Evolutionary conservation across 2,888 invertebrate species (phyloP).

Genomic region (Apantesis nais): DNA sequence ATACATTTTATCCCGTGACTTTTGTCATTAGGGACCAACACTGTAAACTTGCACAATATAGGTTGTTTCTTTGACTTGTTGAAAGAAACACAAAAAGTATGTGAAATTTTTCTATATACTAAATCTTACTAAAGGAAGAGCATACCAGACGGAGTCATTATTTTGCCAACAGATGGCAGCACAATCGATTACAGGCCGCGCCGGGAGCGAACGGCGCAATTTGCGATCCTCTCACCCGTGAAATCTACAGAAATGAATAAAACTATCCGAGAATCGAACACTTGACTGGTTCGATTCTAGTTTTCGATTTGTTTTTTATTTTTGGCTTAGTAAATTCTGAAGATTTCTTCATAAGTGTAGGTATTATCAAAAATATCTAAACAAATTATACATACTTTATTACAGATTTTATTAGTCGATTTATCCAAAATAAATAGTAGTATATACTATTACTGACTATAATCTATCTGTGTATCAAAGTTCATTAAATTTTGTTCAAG

Average conservation of each 20-base stretch:
- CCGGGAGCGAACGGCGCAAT: constrained; percentile 76
- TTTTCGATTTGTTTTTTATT: constrained; percentile 45
- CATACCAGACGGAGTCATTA: constrained; percentile 82
- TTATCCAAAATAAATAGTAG: no score
- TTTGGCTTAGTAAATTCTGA: constrained; percentile 22
- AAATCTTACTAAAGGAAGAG: constrained; percentile 64
- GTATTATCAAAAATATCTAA: background rate
- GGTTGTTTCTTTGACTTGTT: background rate
- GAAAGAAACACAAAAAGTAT: constrained; percentile 17
- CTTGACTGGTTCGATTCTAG: constrained; percentile 64
- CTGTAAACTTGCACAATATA: background rate
- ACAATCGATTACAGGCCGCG: constrained; percentile 78
- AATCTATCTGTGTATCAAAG: no score
- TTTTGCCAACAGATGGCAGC: constrained; percentile 84
- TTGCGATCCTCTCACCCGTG: constrained; percentile 77
- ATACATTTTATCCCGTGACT: background rate
- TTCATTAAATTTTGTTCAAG: no score
- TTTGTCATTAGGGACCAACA: background rate
- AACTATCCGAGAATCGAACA: constrained; percentile 77
- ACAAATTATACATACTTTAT: no score
- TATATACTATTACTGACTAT: no score
- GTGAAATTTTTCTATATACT: constrained; percentile 52
- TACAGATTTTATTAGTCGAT: no score
- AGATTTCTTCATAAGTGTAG: background rate
- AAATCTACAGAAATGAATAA: constrained; percentile 84